These are phyloP conservation scores for Hirtodrosophila alboralis DNA, from an alignment of 2,888 invertebrate species.

Conservation along the genomic window DNA sequence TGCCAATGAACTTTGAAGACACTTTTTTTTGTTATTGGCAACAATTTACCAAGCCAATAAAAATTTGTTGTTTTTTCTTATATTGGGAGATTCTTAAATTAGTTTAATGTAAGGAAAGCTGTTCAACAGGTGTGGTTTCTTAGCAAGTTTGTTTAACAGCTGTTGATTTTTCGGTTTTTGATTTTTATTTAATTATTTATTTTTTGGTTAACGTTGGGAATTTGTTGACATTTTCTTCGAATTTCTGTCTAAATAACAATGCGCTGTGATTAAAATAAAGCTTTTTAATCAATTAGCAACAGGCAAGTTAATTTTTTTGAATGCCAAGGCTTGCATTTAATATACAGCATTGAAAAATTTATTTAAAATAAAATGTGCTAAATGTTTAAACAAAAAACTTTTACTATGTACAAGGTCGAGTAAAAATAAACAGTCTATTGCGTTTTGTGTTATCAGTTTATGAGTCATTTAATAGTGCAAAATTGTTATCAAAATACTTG, in stretches of 20 bases:
- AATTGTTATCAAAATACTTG: not conserved
- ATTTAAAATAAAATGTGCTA: too few species aligned
- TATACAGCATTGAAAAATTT: too few species aligned
- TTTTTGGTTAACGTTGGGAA: conserved; percentile 25
- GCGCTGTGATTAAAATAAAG: conserved; percentile 3
- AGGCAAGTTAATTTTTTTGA: too few species aligned
- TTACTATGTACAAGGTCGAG: too few species aligned
- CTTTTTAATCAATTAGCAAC: conserved; percentile 9
- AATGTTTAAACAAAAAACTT: too few species aligned
- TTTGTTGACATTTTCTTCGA: conserved; percentile 37
- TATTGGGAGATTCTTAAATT: conserved; percentile 17
- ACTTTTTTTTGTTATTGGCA: conserved; percentile 15
- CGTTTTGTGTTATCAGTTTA: not conserved
- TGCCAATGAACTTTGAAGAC: conserved; percentile 42
- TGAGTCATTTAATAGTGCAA: not conserved
- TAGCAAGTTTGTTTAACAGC: conserved; percentile 10
- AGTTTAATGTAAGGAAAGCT: conserved; percentile 8
- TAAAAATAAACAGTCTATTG: too few species aligned
- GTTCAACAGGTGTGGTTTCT: conserved; percentile 31
- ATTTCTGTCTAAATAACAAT: conserved; percentile 24
- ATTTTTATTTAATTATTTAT: conserved; percentile 31
- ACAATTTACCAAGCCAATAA: conserved; percentile 13
- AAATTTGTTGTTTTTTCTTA: conserved; percentile 4
- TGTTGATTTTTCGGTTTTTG: conserved; percentile 13
- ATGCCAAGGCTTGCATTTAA: not conserved